Evolutionary conservation across 2,888 invertebrate species (phyloP).

Genomic region (Eulithis prunata): DNA sequence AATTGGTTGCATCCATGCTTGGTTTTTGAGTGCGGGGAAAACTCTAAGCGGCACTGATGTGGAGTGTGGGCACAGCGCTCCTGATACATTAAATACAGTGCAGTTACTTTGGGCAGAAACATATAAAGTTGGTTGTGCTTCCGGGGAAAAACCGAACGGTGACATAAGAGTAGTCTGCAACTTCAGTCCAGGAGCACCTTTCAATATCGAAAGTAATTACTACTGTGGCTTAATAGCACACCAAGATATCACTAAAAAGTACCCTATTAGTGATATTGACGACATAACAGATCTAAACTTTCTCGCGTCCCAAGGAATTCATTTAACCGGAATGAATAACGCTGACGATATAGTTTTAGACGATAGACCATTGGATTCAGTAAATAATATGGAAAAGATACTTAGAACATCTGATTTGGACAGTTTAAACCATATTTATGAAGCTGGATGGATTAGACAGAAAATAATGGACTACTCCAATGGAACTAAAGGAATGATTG

Average conservation of each 20-base stretch:
- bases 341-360: conserved; percentile 8
- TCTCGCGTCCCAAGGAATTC: conserved; percentile 53
- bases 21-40: conserved; percentile 67
- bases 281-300: conserved; percentile 48
- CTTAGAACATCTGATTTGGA: conserved; percentile 53
- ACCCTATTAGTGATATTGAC: conserved; percentile 20
- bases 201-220: conserved; percentile 57
- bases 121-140: conserved; percentile 73
- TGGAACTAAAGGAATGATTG: conserved; percentile 60
- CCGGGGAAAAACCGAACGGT: conserved; percentile 55
- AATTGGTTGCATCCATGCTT: conserved; percentile 71
- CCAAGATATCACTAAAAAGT: conserved; percentile 43
- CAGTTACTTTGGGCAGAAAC: conserved; percentile 75
- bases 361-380: not conserved
- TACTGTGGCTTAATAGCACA: conserved; percentile 68
- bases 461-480: conserved; percentile 48
- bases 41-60: conserved; percentile 60
- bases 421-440: conserved; percentile 57
- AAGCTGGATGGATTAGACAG: conserved; percentile 53
- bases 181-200: conserved; percentile 75
- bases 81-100: conserved; percentile 61
- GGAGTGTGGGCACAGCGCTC: conserved; percentile 64
- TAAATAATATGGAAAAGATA: conserved; percentile 9
- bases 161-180: conserved; percentile 71
- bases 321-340: conserved; percentile 36